A percentile compares a stretch with the other conserved stretches of the same genome.
Conservation (phyloP, 2,797 vertebrate species). For the Xiphophorus birchmanni region DNA sequence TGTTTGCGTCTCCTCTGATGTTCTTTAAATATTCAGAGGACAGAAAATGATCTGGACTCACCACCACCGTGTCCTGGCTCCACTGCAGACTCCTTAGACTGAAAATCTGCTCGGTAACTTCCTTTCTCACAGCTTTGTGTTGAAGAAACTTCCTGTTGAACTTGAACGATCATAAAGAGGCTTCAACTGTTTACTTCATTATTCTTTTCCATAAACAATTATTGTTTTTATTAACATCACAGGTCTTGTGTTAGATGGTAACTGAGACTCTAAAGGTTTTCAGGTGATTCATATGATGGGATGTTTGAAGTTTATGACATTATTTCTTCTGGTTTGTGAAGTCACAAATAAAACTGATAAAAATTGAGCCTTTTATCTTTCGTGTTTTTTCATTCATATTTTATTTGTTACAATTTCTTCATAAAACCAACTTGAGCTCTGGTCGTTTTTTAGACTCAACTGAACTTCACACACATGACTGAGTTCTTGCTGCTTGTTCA, state of each 20-base stretch:
- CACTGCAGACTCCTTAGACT: background rate
- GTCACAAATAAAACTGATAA: too few species aligned
- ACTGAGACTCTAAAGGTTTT: too few species aligned
- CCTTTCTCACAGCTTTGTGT: background rate
- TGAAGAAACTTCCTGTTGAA: background rate
- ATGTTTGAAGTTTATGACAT: too few species aligned
- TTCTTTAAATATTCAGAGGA: background rate
- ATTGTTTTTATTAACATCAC: background rate
- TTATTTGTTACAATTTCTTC: too few species aligned
- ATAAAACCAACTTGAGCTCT: too few species aligned
- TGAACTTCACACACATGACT: background rate
- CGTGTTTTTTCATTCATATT: background rate
- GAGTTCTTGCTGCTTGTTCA: conserved; percentile 15
- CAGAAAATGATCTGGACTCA: background rate
- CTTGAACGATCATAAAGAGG: background rate
- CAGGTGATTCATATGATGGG: too few species aligned
- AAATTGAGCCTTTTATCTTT: too few species aligned
- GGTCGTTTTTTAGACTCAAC: too few species aligned
- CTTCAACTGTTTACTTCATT: background rate
- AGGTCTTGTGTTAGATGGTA: too few species aligned
- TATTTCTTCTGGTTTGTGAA: too few species aligned
- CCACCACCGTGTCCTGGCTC: background rate
- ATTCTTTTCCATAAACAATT: background rate
- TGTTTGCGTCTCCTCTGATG: background rate
- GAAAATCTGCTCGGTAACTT: background rate